Evolutionary conservation across 2,888 invertebrate genomes (phyloP), one percentile per base, ranked within the genome.

Genomic region (Omphaloscelis lunosa): DNA sequence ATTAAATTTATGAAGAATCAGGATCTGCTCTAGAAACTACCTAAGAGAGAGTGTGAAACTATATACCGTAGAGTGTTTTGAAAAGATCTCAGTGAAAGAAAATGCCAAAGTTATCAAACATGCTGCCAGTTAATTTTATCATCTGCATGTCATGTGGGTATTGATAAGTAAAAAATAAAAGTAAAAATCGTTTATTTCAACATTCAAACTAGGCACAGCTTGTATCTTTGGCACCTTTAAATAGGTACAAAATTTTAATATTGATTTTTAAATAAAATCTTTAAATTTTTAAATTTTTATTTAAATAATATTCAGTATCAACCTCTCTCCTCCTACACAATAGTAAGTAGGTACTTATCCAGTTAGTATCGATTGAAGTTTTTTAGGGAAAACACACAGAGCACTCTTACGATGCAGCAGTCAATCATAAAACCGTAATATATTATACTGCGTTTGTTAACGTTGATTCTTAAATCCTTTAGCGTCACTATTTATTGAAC

Each of bases 111-210:
- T 27, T 23, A 51, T 27, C 29, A 12, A 53, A 20, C 9, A 72
- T 75, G 75, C 5, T 65, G 34, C 6, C 39, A n/a, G 17, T 68
- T 41, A 15, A 62, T 2, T 20, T 72, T 45, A 15, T 72, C 39
- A 48, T 72, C 51, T 56, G 53, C 39, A 45, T 69, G n/a, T 58
- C 76, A 45, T 34, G 81, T 83, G 53, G 80, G 76, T 80, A 17
- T 53, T 59, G 15, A 39, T 39, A 41, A 12, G 8, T 27, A 20
- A 51, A 51, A 20, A 48, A 0, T 48, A 48, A 48, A 48, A 17
- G 20, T 51, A 51, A 51, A 20, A 20, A 2, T 20, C 20, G 20
- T 20, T 51, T 20, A 20, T 23, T 51, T 51, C 20, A 23, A 23
- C 20, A 23, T 51, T 23, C 9, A 9, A 51, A 5, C 6, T 48